A percentile compares a stretch with the other conserved stretches of the same genome.
Conservation (phyloP, 2,888 invertebrate genomes). For the Agrochola macilenta region DNA sequence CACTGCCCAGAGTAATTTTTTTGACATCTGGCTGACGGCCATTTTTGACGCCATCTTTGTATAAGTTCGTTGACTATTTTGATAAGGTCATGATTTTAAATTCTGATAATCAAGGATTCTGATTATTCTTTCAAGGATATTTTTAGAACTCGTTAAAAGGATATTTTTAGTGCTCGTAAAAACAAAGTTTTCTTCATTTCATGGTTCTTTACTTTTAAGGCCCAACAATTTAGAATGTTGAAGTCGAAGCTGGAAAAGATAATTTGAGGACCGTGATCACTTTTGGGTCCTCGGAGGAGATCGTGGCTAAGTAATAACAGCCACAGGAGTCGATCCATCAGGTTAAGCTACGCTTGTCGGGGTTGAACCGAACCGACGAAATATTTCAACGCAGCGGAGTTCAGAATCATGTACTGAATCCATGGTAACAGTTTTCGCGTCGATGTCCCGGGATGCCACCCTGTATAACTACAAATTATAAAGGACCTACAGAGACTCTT, state of each 20-base stretch:
- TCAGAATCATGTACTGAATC: no score
- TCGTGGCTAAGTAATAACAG: no score
- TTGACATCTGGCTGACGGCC: slow-evolving; percentile 81
- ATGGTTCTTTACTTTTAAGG: neutral
- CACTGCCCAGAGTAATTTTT: slow-evolving; percentile 78
- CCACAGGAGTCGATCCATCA: no score
- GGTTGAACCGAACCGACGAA: no score
- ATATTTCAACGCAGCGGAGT: no score
- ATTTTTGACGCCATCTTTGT: slow-evolving; percentile 73
- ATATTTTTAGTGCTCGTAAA: neutral
- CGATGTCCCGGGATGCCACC: no score
- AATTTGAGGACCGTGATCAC: neutral
- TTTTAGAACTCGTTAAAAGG: neutral
- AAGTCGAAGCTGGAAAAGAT: neutral
- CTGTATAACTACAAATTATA: no score
- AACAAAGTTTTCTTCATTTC: neutral
- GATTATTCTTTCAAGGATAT: neutral
- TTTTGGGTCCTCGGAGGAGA: no score
- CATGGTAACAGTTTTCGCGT: no score
- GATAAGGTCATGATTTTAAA: slow-evolving; percentile 26
- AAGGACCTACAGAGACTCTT: no score
- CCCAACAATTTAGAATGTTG: neutral
- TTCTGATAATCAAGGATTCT: no score
- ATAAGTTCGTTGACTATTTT: slow-evolving; percentile 77
- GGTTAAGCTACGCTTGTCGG: no score